Evolutionary conservation across 1,140 invertebrate species (phyloP).

Genomic region (Chironomus tepperi): DNA sequence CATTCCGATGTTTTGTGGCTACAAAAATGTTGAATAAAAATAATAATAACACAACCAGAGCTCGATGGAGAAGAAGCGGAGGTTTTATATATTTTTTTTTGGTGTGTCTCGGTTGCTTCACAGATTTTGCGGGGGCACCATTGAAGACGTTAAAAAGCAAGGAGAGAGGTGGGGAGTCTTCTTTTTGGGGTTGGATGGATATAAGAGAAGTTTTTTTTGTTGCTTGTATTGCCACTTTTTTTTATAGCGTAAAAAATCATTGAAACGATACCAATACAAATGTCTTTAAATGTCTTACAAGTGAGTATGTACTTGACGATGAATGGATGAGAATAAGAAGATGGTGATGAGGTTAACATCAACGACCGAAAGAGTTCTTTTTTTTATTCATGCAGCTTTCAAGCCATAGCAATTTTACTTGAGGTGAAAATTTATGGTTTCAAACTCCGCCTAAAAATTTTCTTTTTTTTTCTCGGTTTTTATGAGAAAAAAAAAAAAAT

Average conservation of each 20-base stretch:
- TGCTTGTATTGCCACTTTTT: constrained; percentile 13
- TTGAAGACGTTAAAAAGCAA: background rate
- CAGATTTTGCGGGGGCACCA: background rate
- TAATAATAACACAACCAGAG: constrained; percentile 13
- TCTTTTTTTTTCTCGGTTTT: background rate
- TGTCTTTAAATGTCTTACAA: background rate
- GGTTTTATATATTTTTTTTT: background rate
- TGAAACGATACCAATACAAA: background rate
- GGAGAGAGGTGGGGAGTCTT: background rate
- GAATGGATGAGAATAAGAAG: background rate
- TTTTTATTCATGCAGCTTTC: background rate
- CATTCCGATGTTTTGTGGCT: constrained; percentile 11
- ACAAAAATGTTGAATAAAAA: constrained; percentile 15
- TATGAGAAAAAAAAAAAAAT: background rate
- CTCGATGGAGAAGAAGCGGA: background rate
- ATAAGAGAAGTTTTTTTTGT: background rate
- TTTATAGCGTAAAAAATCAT: background rate
- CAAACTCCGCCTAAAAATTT: background rate
- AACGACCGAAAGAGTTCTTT: background rate
- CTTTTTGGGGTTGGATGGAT: no score
- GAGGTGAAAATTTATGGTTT: background rate
- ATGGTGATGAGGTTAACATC: constrained; percentile 6
- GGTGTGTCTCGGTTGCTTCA: no score
- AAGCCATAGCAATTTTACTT: background rate
- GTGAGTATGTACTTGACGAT: background rate